Percentiles rank a stretch among this genome's conserved stretches.
These are phyloP conservation scores for Drosophila kokeensis DNA, from an alignment of 2,888 invertebrate genomes.

Conservation along the genomic window DNA sequence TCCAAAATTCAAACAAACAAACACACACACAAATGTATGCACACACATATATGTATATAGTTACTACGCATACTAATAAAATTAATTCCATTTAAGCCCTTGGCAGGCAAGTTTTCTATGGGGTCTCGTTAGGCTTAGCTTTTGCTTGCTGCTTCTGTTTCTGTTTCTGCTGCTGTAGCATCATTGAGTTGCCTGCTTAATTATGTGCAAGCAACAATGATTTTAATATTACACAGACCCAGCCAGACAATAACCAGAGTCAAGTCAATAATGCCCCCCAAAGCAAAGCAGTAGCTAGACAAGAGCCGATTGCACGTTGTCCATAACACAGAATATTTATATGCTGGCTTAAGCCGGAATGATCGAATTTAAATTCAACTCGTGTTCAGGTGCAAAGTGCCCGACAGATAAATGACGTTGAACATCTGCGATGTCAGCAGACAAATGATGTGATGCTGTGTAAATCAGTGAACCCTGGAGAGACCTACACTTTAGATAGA, in stretches of 20 bases:
- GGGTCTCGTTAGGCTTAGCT: conserved; percentile 62
- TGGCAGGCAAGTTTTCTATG: conserved; percentile 52
- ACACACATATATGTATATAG: not conserved
- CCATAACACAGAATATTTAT: conserved; percentile 10
- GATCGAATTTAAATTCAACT: conserved; percentile 38
- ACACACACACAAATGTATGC: conserved; percentile 11
- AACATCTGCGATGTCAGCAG: conserved; percentile 60
- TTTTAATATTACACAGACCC: conserved; percentile 77
- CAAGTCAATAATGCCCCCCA: conserved; percentile 38
- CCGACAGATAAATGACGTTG: conserved; percentile 23
- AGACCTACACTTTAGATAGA: conserved; percentile 4
- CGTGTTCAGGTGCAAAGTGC: conserved; percentile 14
- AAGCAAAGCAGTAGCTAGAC: not conserved
- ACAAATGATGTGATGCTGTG: conserved; percentile 61
- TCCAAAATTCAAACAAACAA: conserved; percentile 45
- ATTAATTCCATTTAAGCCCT: conserved; percentile 52
- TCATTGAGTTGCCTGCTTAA: conserved; percentile 63
- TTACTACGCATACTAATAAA: conserved; percentile 52
- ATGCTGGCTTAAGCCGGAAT: conserved; percentile 9
- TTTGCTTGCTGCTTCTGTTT: not conserved
- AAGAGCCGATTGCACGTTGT: conserved; percentile 16
- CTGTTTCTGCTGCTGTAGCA: conserved; percentile 10
- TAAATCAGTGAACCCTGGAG: conserved; percentile 52
- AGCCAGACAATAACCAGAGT: conserved; percentile 49
- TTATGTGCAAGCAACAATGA: conserved; percentile 81